Evolutionary conservation across 2,888 invertebrate genomes (phyloP), one percentile per base, ranked within the genome.

Genomic region (Aphidoletes aphidimyza): DNA sequence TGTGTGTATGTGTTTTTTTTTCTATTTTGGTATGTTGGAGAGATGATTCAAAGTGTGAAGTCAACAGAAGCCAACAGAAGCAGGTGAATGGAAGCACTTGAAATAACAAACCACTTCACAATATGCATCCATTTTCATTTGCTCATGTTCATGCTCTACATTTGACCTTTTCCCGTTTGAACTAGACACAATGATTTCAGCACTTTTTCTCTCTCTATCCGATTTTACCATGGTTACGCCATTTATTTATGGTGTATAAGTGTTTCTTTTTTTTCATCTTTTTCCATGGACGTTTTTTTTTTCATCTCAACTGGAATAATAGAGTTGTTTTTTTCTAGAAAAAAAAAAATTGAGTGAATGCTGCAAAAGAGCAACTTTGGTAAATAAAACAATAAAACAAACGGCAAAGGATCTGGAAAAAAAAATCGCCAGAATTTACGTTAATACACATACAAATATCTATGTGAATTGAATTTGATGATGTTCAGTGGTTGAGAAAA

Each of bases 401-500:
- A 22, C 54, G 26, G 26, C 22, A 54, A 54, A 54, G 54, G 54
- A 54, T 3, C 26, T 3, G 22, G 3, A n/a, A n/a, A n/a, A n/a
- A n/a, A n/a, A n/a, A n/a, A n/a, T n/a, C n/a, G n/a, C n/a, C n/a
- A n/a, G n/a, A n/a, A n/a, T n/a, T n/a, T n/a, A n/a, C n/a, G n/a
- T 2, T 54, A 6, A 42, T 6, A 6, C 42, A 19, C 9, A 54
- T 17, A 54, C 5, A 19, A 81, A 11, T 9, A 36, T 5, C 36
- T 81, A 8, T n/a, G 22, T 26, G 81, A 81, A 81, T 81, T 81
- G n/a, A 81, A n/a, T 17, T n/a, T n/a, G 30, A 5, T 37, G 81
- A 37, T 81, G 81, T 81, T 81, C 81, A 81, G 9, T 37, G 37
- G 81, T 81, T 81, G 81, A 37, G 81, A 81, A 81, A 81, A 69